These are phyloP conservation scores for Aythya baeri DNA, from an alignment of 2,113 vertebrate species.

Conservation along the genomic window DNA sequence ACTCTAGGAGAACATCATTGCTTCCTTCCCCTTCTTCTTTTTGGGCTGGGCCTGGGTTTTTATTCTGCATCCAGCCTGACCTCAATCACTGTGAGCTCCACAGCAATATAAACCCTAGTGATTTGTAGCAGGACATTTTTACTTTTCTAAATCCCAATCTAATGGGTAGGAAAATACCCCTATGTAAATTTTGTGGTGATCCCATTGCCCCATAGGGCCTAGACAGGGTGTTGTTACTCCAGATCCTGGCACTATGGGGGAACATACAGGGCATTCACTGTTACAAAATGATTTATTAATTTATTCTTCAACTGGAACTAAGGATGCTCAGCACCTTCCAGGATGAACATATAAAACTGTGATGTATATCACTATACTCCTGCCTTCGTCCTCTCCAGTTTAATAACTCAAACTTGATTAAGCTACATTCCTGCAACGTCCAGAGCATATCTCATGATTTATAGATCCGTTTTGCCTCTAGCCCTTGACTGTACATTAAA, in stretches of 20 bases:
- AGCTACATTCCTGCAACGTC: background rate
- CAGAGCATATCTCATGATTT: background rate
- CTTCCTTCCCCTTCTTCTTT: background rate
- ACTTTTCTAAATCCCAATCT: background rate
- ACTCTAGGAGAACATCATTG: background rate
- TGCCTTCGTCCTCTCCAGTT: background rate
- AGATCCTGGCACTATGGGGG: background rate
- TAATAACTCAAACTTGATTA: background rate
- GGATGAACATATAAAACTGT: background rate
- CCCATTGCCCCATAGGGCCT: background rate
- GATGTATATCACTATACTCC: background rate
- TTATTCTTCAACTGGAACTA: background rate
- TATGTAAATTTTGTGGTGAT: background rate
- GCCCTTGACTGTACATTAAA: conserved; percentile 23
- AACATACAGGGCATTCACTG: fast-evolving
- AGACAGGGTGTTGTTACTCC: background rate
- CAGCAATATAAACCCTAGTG: background rate
- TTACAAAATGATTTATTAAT: background rate
- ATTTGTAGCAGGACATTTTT: background rate
- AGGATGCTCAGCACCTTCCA: background rate
- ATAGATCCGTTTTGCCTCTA: background rate
- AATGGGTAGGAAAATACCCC: background rate
- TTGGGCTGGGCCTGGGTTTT: background rate
- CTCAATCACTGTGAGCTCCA: background rate
- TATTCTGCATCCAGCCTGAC: background rate